Base-by-base conservation (phyloP, 2,888 invertebrate genomes). In the Syritta pipiens region DNA sequence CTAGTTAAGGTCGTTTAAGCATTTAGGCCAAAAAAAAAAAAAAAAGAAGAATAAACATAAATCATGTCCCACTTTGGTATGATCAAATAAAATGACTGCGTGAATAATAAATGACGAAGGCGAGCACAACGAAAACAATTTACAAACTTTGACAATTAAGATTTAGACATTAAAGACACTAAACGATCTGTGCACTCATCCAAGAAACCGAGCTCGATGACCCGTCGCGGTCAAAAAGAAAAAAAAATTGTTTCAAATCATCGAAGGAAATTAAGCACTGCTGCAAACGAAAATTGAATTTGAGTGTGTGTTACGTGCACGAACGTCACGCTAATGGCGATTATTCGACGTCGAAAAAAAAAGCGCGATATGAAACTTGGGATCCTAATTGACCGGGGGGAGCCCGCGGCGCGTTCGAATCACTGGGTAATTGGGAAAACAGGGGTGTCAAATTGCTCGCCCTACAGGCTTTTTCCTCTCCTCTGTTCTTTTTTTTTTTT, bases 151-250 rank as follows among this genome's bases (percentile, higher is more conserved):
- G 14, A 42, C 57, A 67, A 74, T 46, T 59, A 37, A 49, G 28
- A 62, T 49, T 74, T 59, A 26, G 51, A 22, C 40, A 65, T 63
- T 49, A 60, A 72, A 72, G 35, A 7, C 28, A 49, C 51, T 55
- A 10, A 24, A 42, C n/a, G n/a, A n/a, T n/a, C n/a, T n/a, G n/a
- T 37, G 62, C 53, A 37, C 37, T 48, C 62, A 48, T 46, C 46
- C 71, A 17, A 37, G 19, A 12, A 44, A 24, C 35, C 26, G 26
- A 5, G 35, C 48, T 60, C 26, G 37, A 26, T 48, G 60, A 60
- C 60, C 60, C 10, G 35, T 35, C 24, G 6, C 32, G 51, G 51
- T 37, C 46, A 62, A 30, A 4, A 3, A 7, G 30, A 19, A 3
- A 32, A 3, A 10, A 35, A 22, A 20, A 35, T 24, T 9, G n/a